Base-by-base conservation (phyloP, 1,140 invertebrate species). In the Aporrectodea caliginosa region DNA sequence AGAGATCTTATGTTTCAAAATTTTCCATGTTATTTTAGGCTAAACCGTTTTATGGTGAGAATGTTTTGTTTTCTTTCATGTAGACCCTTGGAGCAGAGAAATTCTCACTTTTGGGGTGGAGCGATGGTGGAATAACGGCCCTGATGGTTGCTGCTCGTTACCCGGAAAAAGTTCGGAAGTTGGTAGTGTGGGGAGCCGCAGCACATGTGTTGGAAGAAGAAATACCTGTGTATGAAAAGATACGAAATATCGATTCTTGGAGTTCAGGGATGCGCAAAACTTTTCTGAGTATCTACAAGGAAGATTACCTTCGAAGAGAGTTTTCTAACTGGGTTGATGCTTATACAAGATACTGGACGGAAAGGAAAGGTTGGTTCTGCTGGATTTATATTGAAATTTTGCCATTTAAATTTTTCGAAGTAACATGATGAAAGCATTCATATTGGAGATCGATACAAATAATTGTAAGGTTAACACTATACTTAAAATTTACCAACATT, bases 31-130 rank as follows among this genome's bases (percentile, higher is more conserved):
- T n/a, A n/a, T n/a, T n/a, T n/a, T n/a, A n/a, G n/a, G n/a, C n/a
- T n/a, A n/a, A n/a, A n/a, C n/a, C n/a, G n/a, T n/a, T n/a, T n/a
- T n/a, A n/a, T n/a, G n/a, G n/a, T n/a, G n/a, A n/a, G n/a, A n/a
- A n/a, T n/a, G n/a, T n/a, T n/a, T n/a, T n/a, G n/a, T n/a, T 78
- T 70, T 2, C 12, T 72, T 84, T 69, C 43, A 83, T 86, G 0
- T 81, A 92, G 89, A 87, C 87, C 43, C 84, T 95, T 29, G 90
- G 91, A n/a, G 89, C 92, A 58, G 83, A 89, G 0, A 92, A 92
- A 83, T 95, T 92, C 89, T 95, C 93, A 0, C 82, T 96, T 0
- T 80, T 96, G 33, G 95, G 95, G 0, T 97, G 94, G 94, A 95
- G 93, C 88, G 94, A 96, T 88, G 95, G 95, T 69, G 95, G 93